Evolutionary conservation across 2,797 vertebrate species (phyloP).

Genomic region (Bryconaethiops microstoma): DNA sequence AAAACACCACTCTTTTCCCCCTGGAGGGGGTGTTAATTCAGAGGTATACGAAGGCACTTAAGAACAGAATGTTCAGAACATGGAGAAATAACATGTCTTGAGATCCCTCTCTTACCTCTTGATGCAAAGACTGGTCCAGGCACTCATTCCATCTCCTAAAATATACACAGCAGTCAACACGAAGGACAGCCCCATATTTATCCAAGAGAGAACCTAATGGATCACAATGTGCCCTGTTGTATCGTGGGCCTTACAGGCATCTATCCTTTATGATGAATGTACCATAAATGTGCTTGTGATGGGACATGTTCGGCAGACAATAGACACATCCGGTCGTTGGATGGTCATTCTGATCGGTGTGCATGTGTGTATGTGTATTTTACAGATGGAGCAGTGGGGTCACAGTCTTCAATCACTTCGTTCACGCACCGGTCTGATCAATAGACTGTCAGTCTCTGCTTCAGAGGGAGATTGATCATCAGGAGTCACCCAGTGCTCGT

Average conservation of each 20-base stretch:
- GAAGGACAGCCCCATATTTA: conserved; percentile 1
- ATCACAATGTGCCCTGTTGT: background rate
- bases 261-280: conserved; percentile 8
- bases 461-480: conserved; percentile 77
- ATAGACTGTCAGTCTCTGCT: conserved; percentile 75
- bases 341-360: too few species aligned
- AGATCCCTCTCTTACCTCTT: conserved; percentile 1
- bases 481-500: conserved; percentile 64
- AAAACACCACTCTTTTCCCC: conserved; percentile 7
- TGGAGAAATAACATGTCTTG: conserved; percentile 20
- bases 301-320: background rate
- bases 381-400: conserved; percentile 33
- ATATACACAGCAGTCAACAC: background rate
- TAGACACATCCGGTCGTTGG: conserved; percentile 14
- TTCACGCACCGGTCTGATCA: conserved; percentile 71
- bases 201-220: background rate
- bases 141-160: background rate
- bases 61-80: conserved; percentile 7
- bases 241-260: conserved; percentile 1
- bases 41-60: conserved; percentile 31
- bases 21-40: conserved; percentile 8
- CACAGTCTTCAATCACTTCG: conserved; percentile 75
- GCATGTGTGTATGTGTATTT: conserved; percentile 14
- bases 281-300: background rate
- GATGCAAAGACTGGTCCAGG: background rate